A percentile compares a stretch with the other conserved stretches of the same genome.
Conservation (phyloP, 2,888 invertebrate species). For the Cetonia aurata region DNA sequence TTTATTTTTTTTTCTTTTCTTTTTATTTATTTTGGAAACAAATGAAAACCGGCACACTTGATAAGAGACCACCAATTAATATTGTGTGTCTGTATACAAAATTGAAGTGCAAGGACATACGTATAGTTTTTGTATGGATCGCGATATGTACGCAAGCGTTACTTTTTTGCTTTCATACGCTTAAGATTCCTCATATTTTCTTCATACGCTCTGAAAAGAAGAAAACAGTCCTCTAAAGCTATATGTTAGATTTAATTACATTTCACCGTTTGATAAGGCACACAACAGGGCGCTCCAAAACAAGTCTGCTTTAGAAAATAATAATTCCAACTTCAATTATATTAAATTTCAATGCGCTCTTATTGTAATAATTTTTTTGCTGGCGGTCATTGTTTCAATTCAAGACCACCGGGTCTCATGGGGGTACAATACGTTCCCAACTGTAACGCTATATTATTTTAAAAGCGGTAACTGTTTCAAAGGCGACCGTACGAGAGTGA, state of each 20-base stretch:
- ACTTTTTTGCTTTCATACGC: background rate
- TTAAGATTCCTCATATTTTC: background rate
- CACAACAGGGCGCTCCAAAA: conserved; percentile 17
- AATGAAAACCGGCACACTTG: no score
- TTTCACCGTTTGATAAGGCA: conserved; percentile 27
- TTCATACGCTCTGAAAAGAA: background rate
- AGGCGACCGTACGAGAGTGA: conserved; percentile 52
- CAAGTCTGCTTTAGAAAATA: conserved; percentile 35
- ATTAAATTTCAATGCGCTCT: conserved; percentile 46
- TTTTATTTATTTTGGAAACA: no score
- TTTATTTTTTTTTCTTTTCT: no score
- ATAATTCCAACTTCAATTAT: conserved; percentile 45
- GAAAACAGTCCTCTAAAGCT: background rate
- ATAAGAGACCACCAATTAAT: no score
- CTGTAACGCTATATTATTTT: conserved; percentile 52
- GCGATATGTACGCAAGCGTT: no score
- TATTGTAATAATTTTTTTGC: conserved; percentile 45
- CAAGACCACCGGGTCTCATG: conserved; percentile 46
- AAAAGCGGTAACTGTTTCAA: conserved; percentile 52
- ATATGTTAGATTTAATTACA: conserved; percentile 33
- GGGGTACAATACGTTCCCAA: conserved; percentile 50
- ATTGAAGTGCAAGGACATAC: no score
- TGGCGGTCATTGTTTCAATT: conserved; percentile 50
- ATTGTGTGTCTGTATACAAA: no score
- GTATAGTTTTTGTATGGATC: no score